Conservation (phyloP, 1,140 invertebrate genomes). For the Cephus cinctus region DNA sequence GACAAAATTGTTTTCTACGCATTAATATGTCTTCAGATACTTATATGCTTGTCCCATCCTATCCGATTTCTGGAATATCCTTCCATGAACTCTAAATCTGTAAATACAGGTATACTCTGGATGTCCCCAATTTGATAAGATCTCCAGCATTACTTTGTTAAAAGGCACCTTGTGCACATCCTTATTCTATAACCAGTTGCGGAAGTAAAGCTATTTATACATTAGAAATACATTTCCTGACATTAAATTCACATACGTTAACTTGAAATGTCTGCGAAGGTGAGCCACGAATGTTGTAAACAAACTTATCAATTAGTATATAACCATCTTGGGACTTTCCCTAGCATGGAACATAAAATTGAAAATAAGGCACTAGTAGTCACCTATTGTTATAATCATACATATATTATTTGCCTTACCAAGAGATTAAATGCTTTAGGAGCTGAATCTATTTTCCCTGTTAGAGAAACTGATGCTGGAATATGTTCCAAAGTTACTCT, state of each 20-base stretch:
- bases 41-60: too few species aligned
- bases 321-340: conserved; percentile 16
- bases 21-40: neutral
- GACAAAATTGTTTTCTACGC: conserved; percentile 1
- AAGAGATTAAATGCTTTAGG: conserved; percentile 85
- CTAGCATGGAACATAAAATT: conserved; percentile 17
- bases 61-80: conserved; percentile 25
- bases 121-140: conserved; percentile 91
- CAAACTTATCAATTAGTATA: conserved; percentile 24
- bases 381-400: conserved; percentile 10
- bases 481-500: conserved; percentile 88
- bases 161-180: conserved; percentile 23
- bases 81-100: conserved; percentile 92
- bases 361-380: too few species aligned
- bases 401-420: conserved; percentile 53
- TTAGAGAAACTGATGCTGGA: conserved; percentile 67
- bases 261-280: conserved; percentile 34
- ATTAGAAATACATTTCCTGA: conserved; percentile 7
- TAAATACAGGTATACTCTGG: conserved; percentile 93
- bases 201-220: conserved; percentile 6
- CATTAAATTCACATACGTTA: conserved; percentile 22
- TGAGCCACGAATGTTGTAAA: conserved; percentile 29
- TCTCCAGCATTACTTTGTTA: conserved; percentile 59
- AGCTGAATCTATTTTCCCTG: conserved; percentile 85
- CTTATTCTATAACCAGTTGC: conserved; percentile 25